Conservation (phyloP, 2,113 vertebrate genomes). For the Xenopus laevis region DNA sequence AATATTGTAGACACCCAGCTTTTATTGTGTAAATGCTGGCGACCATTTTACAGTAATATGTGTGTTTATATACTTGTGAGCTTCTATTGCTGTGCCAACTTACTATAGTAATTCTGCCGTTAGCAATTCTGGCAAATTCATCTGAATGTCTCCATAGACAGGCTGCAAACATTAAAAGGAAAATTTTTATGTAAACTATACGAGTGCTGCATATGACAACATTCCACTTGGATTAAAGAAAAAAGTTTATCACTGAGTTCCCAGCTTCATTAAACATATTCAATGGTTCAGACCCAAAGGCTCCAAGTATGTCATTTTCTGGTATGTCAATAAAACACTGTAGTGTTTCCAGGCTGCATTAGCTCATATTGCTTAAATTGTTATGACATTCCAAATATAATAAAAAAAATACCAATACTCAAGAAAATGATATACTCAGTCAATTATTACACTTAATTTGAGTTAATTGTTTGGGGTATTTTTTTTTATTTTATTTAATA, state of each 20-base stretch:
- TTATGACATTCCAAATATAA: slow-evolving; percentile 32
- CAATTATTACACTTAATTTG: slow-evolving; percentile 31
- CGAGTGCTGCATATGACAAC: slow-evolving; percentile 1
- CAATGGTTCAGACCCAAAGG: slow-evolving; percentile 27
- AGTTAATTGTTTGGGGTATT: slow-evolving; percentile 16
- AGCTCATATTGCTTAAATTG: slow-evolving; percentile 21
- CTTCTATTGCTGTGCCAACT: not conserved
- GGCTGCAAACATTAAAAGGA: slow-evolving; percentile 5
- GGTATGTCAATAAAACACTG: slow-evolving; percentile 30
- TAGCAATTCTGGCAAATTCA: not conserved
- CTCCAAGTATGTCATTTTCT: slow-evolving; percentile 35
- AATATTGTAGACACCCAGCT: no score
- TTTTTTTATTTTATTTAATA: not conserved
- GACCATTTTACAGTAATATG: not conserved
- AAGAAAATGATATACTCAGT: slow-evolving; percentile 25
- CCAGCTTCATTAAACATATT: slow-evolving; percentile 37
- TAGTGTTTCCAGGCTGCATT: slow-evolving; percentile 25
- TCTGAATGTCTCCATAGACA: not conserved
- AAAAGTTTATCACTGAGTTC: slow-evolving; percentile 25
- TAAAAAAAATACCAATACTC: slow-evolving; percentile 24
- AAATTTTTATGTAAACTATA: not conserved
- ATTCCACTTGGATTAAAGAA: slow-evolving; percentile 21
- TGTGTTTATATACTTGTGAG: not conserved
- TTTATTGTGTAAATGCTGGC: not conserved
- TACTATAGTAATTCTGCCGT: not conserved